A percentile compares a stretch with the other conserved stretches of the same genome.
Evolutionary conservation across 2,797 vertebrate genomes (phyloP).

Genomic region (Caiman crocodilus): DNA sequence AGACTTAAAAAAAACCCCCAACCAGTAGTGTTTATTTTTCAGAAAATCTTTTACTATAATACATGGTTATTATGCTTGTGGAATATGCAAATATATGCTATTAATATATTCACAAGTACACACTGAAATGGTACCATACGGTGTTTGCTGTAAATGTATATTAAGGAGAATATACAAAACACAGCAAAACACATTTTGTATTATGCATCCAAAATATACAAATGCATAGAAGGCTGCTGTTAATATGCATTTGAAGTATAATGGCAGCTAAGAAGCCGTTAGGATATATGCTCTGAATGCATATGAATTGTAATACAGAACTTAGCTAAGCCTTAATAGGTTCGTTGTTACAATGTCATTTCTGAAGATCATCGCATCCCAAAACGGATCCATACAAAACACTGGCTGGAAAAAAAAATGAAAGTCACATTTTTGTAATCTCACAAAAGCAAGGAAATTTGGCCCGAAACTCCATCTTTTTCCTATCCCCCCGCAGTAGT

Average conservation of each 20-base stretch:
- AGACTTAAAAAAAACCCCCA: not conserved
- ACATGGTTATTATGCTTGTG: conserved; percentile 8
- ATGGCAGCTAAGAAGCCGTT: accelerated
- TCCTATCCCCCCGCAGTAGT: not conserved
- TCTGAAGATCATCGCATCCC: not conserved
- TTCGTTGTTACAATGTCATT: not conserved
- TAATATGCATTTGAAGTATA: not conserved
- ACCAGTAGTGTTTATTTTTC: conserved; percentile 4
- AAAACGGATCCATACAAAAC: not conserved
- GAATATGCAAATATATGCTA: conserved; percentile 31
- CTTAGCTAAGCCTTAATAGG: not conserved
- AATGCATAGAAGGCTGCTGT: not conserved
- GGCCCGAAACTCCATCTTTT: conserved; percentile 10
- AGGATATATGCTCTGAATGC: not conserved
- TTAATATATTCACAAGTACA: conserved; percentile 13
- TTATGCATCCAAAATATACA: conserved; percentile 17
- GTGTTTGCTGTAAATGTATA: conserved; percentile 8
- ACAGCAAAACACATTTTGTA: not conserved
- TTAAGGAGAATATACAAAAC: conserved; percentile 45
- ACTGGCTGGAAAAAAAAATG: not conserved
- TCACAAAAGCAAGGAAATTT: not conserved
- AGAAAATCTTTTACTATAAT: conserved; percentile 54
- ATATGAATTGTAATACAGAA: not conserved
- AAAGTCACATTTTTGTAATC: not conserved
- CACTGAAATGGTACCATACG: not conserved